Base-by-base conservation (phyloP, 2,797 vertebrate genomes). In the Crax fasciolata region DNA sequence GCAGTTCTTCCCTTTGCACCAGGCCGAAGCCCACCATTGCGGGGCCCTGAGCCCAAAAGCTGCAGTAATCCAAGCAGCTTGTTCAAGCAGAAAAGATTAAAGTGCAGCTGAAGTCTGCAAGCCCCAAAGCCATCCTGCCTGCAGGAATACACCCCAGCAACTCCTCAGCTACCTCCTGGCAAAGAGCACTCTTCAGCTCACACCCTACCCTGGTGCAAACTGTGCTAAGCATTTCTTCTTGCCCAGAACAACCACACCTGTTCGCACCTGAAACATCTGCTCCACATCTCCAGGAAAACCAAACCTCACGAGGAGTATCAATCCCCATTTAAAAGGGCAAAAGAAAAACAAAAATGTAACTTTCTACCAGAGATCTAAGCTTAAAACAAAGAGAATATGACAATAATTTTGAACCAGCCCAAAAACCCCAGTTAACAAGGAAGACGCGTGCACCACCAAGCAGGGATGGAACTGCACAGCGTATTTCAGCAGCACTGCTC, bases 141-240 rank as follows among this genome's bases (percentile, higher is more conserved):
- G 4, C 41, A 70, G 21, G 38, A 86, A 80, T 2, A 75, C 4
- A 17, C 41, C 65, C 24, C 61, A 75, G 41, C 13, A 57, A 39
- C 24, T 38, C 41, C 48, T 85, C 39, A 13, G 1, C 17, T 38
- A 19, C 19, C 61, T 52, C 54, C 20, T 13, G 39, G 2, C 38
- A 39, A 13, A 0, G 0, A 62, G 17, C 0, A 8, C 4, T 79
- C 81, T 61, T 32, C 24, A 54, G 38, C 18, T 32, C 19, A 6
- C 12, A 35, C 57, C 52, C 46, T n/a, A 73, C 11, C 43, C 61
- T 48, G 4, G 2, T 11, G 23, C 41, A 86, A 81, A 52, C 58
- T 32, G 66, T 35, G 19, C 12, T 28, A 72, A 51, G 11, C 30
- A 24, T 18, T 61, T 39, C 85, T 32, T 30, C 68, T 41, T n/a